Percentiles rank a stretch among this genome's conserved stretches.
Evolutionary conservation across 2,797 vertebrate species (phyloP).

Genomic region (Enteromius anoplus): DNA sequence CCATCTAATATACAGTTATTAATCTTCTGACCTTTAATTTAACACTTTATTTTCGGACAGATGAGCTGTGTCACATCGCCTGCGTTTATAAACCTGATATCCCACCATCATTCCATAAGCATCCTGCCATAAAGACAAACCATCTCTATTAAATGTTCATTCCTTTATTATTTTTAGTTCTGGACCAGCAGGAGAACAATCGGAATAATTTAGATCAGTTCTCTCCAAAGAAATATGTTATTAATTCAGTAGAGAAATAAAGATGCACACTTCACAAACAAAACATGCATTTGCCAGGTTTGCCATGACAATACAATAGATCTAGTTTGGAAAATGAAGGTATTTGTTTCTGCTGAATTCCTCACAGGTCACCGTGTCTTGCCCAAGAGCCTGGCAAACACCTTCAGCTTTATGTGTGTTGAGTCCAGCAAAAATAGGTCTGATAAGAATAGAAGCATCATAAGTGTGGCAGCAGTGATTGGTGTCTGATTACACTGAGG

Average conservation of each 20-base stretch:
- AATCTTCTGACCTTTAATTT: constrained; percentile 40
- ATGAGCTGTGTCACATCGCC: not conserved
- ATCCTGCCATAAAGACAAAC: not conserved
- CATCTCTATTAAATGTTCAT: not conserved
- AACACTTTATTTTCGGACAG: constrained; percentile 32
- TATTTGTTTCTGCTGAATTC: not conserved
- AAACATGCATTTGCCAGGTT: not conserved
- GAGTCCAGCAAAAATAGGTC: constrained; percentile 54
- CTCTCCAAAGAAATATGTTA: not conserved
- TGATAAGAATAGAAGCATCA: constrained; percentile 63
- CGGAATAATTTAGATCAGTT: not conserved
- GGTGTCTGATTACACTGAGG: constrained; percentile 60
- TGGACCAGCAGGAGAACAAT: not conserved
- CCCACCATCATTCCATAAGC: not conserved
- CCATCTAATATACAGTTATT: constrained; percentile 34
- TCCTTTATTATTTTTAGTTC: not conserved
- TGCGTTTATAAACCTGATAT: constrained; percentile 11
- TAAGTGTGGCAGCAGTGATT: constrained; percentile 28
- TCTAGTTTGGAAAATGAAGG: not conserved
- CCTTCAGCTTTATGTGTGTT: constrained; percentile 7
- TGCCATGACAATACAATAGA: not conserved
- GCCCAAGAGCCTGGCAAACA: constrained; percentile 10
- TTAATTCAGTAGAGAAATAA: not conserved
- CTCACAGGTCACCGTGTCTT: constrained; percentile 1
- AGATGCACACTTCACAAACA: not conserved